Evolutionary conservation across 2,113 vertebrate species (phyloP).

Genomic region (Cynopterus brachyotis): DNA sequence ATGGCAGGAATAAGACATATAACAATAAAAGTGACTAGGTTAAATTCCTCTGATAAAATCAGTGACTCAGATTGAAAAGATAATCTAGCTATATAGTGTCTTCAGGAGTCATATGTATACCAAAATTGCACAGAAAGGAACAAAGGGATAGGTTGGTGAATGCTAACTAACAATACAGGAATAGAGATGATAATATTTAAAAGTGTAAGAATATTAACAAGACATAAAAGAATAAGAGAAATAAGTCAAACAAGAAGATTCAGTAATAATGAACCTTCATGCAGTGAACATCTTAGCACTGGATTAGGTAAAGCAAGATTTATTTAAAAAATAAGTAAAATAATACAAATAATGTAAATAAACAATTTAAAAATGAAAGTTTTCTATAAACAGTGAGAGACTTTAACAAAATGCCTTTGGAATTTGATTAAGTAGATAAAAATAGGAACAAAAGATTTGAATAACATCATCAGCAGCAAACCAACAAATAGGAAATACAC

Average conservation of each 20-base stretch:
- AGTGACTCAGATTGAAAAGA: conserved; percentile 2
- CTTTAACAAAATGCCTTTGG: conserved; percentile 25
- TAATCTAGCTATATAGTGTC: not conserved
- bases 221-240: not conserved
- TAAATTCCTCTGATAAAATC: conserved; percentile 43
- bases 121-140: not conserved
- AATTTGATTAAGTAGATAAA: conserved; percentile 25
- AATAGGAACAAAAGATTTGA: conserved; percentile 27
- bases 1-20: not conserved
- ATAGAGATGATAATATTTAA: not conserved
- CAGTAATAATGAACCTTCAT: not conserved
- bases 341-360: not conserved
- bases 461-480: not conserved
- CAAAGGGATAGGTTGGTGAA: not conserved
- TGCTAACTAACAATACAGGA: conserved; percentile 15
- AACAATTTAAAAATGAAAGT: not conserved
- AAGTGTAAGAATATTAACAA: not conserved
- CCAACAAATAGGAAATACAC: not conserved
- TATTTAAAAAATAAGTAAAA: conserved; percentile 19
- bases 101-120: not conserved
- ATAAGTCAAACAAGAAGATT: not conserved
- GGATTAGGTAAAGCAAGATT: conserved; percentile 8
- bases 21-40: not conserved
- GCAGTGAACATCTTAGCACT: not conserved
- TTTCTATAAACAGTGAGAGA: not conserved